Percentiles rank a stretch among this genome's conserved stretches.
These are phyloP conservation scores for Tetramorium alpestre DNA, from an alignment of 1,140 invertebrate genomes.

Conservation along the genomic window DNA sequence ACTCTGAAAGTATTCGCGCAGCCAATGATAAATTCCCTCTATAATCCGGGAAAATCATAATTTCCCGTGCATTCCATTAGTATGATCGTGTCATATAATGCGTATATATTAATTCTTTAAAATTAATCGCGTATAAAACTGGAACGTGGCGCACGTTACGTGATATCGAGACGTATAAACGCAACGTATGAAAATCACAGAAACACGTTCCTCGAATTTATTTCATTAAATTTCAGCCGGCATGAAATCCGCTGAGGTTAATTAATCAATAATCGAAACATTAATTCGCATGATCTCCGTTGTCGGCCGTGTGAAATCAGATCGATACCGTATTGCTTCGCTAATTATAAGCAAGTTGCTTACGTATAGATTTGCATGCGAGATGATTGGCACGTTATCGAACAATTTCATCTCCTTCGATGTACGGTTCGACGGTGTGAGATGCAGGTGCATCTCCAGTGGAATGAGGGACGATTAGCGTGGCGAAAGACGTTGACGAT, in stretches of 20 bases:
- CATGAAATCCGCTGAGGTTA: not conserved
- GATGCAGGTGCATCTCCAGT: not conserved
- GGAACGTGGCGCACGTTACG: not conserved
- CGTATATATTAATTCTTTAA: slow-evolving; percentile 26
- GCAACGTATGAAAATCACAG: not conserved
- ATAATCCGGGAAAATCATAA: slow-evolving; percentile 20
- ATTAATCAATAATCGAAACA: slow-evolving; percentile 32
- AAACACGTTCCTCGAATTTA: not conserved
- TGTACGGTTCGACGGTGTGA: slow-evolving; percentile 18
- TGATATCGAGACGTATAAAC: slow-evolving; percentile 7
- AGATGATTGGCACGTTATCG: slow-evolving; percentile 48
- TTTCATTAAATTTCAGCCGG: not conserved
- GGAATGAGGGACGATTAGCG: slow-evolving; percentile 62
- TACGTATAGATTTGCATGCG: slow-evolving; percentile 33
- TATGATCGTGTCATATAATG: not conserved
- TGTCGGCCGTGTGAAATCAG: slow-evolving; percentile 33
- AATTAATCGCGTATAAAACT: not conserved
- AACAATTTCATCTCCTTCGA: slow-evolving; percentile 72
- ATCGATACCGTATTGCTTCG: slow-evolving; percentile 32
- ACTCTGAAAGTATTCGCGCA: slow-evolving; percentile 4
- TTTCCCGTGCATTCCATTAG: not conserved
- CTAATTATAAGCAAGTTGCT: slow-evolving; percentile 48
- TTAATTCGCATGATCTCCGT: not conserved
- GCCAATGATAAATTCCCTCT: not conserved
- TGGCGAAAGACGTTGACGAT: slow-evolving; percentile 47